phyloP scores from a whole-genome alignment of 2,797 vertebrate species.

The Phalloptychus januarius region DNA sequence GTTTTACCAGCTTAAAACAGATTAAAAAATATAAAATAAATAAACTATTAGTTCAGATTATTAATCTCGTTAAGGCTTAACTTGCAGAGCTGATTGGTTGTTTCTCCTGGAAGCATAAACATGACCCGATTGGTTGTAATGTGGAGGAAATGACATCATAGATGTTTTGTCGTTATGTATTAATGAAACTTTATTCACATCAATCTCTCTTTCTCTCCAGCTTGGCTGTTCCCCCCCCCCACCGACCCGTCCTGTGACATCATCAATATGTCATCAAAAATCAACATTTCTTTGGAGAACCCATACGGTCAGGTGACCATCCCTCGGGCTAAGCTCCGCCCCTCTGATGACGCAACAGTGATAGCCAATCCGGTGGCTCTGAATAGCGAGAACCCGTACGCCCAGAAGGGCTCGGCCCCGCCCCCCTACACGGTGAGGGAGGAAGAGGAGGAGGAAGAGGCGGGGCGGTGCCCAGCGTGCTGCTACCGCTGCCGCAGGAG shows the following conservation, averaged over 20 bases:
- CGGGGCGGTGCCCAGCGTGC: conserved; percentile 66
- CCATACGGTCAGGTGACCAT: conserved; percentile 85
- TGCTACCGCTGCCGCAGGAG: conserved; percentile 75
- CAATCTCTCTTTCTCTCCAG: background rate
- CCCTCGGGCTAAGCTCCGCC: conserved; percentile 83
- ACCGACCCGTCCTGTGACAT: background rate
- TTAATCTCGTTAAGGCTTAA: background rate
- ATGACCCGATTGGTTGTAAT: background rate
- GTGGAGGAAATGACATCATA: background rate
- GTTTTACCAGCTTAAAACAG: too few species aligned
- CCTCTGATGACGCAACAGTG: conserved; percentile 51
- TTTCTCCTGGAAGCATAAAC: background rate
- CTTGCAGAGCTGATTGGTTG: background rate
- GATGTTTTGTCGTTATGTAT: background rate
- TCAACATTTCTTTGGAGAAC: conserved; percentile 80
- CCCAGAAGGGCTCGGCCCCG: conserved; percentile 16
- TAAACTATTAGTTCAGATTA: background rate
- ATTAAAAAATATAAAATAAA: too few species aligned
- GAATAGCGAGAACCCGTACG: conserved; percentile 33
- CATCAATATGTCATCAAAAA: conserved; percentile 60
- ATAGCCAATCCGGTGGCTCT: conserved; percentile 78
- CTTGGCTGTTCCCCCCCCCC: background rate
- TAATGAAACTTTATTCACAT: background rate
- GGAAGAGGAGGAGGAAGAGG: conserved; percentile 40
- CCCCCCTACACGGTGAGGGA: conserved; percentile 69